Evolutionary conservation across 2,888 invertebrate species (phyloP), one percentile per base, ranked within the genome.

Genomic region (Watsonalla cultraria): DNA sequence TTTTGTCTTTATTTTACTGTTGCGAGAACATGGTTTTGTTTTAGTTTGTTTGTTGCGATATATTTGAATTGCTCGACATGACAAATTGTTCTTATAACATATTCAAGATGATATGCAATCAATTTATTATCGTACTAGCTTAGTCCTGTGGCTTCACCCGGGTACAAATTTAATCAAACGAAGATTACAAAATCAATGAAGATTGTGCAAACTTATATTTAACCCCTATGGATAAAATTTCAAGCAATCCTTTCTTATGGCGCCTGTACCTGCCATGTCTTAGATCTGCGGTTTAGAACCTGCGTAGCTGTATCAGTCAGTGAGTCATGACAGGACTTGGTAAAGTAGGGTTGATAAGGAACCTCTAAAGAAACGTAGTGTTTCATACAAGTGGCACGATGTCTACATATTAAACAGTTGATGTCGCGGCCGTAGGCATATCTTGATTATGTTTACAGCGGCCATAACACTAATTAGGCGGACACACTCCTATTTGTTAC

Each of bases 1-100:
- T 83, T 88, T 86, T 86, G 84, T 87, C 85, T 89, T 85, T 88
- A 85, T 87, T 87, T 84, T 83, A 79, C 74, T 76, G 75, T 74
- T 65, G 70, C 75, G 80, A 78, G 78, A 83, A 84, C 82, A 84
- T 82, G 80, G 49, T 74, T 80, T 80, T 76, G 74, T 80, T 80
- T 80, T 76, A 75, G 78, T 80, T 80, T 75, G 78, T 75, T 81
- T 82, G 73, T 70, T 67, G 63, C 67, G 66, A 74, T 71, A 73
- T 73, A 65, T 69, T 71, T 76, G 74, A 75, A 76, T 76, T 72
- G 68, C 68, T 68, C 57, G 65, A 65, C 66, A 71, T 74, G 72
- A 76, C 72, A 70, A 72, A 60, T 62, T 54, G 33, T 48, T 33
- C 46, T 51, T 42, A 54, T 58, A 52, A 51, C 45, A 51, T 52